Evolutionary conservation across 1,140 invertebrate genomes (phyloP), one percentile per base, ranked within the genome.

Genomic region (Acarapis woodi): DNA sequence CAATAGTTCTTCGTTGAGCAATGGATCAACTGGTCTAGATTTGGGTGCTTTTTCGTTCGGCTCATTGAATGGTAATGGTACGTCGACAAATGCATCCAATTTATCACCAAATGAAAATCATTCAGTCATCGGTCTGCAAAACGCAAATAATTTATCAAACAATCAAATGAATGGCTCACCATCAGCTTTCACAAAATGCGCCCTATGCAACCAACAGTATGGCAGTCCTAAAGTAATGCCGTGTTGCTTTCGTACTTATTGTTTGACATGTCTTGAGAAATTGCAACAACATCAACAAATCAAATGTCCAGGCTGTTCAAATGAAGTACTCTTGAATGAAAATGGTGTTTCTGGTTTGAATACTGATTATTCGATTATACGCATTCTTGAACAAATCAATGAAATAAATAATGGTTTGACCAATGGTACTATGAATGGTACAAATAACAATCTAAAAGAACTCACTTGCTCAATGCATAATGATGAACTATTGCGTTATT

Each of bases 401-500:
- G 25, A 26, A 6, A n/a, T 26, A n/a, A 8, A 6, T n/a, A n/a
- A 6, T n/a, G n/a, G n/a, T n/a, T 6, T 26, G 25, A 26, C 6
- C 25, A n/a, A 6, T n/a, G n/a, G n/a, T n/a, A 26, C 6, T 26
- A 6, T 26, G 6, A 8, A 6, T 6, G 6, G 25, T n/a, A 26
- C 25, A 6, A n/a, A n/a, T 8, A 8, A n/a, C 25, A 26, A 26
- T 8, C 6, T 6, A 6, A 26, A 26, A 26, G 25, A 26, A 26
- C 25, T 26, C 25, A n/a, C 25, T 26, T 83, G 79, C 55, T 64
- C 67, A 4, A 64, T 70, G 42, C 83, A 83, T 61, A 85, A 75
- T 53, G 71, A 65, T 48, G 80, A 87, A 54, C 57, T 71, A 16
- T 53, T 93, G 2, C 83, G 83, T 54, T 88, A 75, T 49, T 93